phyloP scores from a whole-genome alignment of 2,113 vertebrate genomes.

The Nematolebias whitei region DNA sequence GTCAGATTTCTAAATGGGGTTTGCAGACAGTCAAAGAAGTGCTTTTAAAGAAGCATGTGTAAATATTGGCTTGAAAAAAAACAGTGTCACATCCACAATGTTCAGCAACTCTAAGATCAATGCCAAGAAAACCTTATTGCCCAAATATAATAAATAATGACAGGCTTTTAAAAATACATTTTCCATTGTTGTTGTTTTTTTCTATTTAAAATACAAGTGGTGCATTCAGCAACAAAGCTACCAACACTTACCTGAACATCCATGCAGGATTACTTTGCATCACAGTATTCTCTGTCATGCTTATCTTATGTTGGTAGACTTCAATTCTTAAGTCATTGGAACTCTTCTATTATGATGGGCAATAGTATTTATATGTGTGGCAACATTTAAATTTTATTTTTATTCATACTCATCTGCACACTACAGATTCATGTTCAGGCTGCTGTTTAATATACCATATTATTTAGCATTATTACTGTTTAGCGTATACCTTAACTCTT shows the following conservation, averaged over 20 bases:
- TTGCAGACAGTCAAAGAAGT: slow-evolving; percentile 51
- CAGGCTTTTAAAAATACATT: slow-evolving; percentile 66
- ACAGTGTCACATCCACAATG: slow-evolving; percentile 42
- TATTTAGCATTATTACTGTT: no score
- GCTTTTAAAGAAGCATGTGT: slow-evolving; percentile 59
- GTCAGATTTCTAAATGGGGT: slow-evolving; percentile 45
- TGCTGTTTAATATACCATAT: no score
- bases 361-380: slow-evolving; percentile 21
- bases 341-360: slow-evolving; percentile 31
- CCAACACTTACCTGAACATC: slow-evolving; percentile 69
- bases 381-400: no score
- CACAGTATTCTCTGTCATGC: slow-evolving; percentile 47
- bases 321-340: slow-evolving; percentile 30
- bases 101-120: slow-evolving; percentile 46
- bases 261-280: slow-evolving; percentile 58
- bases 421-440: no score
- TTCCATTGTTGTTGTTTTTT: slow-evolving; percentile 36
- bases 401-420: no score
- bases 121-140: slow-evolving; percentile 23
- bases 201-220: slow-evolving; percentile 61
- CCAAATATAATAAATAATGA: slow-evolving; percentile 68
- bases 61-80: slow-evolving; percentile 68
- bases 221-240: slow-evolving; percentile 60
- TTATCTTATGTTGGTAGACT: slow-evolving; percentile 21
- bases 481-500: no score